phyloP scores from a whole-genome alignment of 2,888 invertebrate genomes.

The Apamea sordens region DNA sequence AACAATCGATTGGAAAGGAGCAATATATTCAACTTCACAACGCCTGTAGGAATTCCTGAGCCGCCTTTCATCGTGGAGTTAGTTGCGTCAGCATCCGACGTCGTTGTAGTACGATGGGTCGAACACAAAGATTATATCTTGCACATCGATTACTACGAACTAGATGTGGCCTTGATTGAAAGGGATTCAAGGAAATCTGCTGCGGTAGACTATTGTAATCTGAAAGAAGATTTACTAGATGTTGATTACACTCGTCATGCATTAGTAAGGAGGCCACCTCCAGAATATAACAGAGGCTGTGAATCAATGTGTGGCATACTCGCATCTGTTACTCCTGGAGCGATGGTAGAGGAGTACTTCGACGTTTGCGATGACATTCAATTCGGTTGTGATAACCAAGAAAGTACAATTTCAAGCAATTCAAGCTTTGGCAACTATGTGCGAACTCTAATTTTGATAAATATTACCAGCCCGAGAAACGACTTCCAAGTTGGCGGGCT shows the following conservation, averaged over 20 bases:
- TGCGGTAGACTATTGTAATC: constrained; percentile 78
- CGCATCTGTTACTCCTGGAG: constrained; percentile 77
- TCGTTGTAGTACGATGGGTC: constrained; percentile 81
- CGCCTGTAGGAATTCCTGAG: constrained; percentile 81
- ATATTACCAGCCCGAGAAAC: constrained; percentile 73
- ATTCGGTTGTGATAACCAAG: constrained; percentile 72
- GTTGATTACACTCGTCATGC: constrained; percentile 79
- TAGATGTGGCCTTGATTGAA: constrained; percentile 81
- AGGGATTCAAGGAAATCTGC: constrained; percentile 72
- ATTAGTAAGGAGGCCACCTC: constrained; percentile 81
- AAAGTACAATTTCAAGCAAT: constrained; percentile 74
- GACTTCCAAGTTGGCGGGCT: constrained; percentile 77
- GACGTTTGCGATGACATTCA: constrained; percentile 78
- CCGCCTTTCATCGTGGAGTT: constrained; percentile 84
- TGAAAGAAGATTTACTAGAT: constrained; percentile 71
- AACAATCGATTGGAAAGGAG: constrained; percentile 77
- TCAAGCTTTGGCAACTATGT: constrained; percentile 74
- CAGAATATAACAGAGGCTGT: constrained; percentile 80
- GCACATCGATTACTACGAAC: constrained; percentile 80
- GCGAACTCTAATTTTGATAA: constrained; percentile 73
- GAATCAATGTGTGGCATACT: constrained; percentile 83
- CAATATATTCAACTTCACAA: constrained; percentile 80
- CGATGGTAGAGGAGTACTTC: constrained; percentile 81
- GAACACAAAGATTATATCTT: constrained; percentile 81
- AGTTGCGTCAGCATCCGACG: constrained; percentile 76